Evolutionary conservation across 2,888 invertebrate genomes (phyloP).

Genomic region (Bedellia somnulentella): DNA sequence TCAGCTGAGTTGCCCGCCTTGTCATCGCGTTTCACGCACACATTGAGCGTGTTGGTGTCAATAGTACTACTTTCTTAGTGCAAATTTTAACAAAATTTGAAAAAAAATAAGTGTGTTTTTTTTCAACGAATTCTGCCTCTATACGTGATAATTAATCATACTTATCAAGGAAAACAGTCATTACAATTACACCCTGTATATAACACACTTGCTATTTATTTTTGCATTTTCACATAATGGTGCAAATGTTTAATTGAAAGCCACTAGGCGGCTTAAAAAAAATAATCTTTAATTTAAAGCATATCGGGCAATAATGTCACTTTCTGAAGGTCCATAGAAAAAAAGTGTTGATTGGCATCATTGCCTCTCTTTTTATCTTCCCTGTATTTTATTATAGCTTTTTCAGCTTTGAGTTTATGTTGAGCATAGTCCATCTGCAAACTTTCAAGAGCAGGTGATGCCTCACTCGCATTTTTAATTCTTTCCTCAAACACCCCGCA

Average conservation of each 20-base stretch:
- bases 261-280: conserved; percentile 9
- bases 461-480: conserved; percentile 2
- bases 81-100: no score
- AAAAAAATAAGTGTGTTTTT: no score
- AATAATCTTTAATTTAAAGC: conserved; percentile 9
- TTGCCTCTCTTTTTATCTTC: conserved; percentile 5
- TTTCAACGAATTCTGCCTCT: no score
- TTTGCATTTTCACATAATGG: conserved; percentile 8
- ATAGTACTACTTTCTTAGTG: no score
- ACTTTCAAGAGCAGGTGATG: background rate
- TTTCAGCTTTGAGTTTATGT: conserved; percentile 7
- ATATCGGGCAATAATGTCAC: conserved; percentile 8
- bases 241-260: conserved; percentile 11
- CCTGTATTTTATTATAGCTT: conserved; percentile 8
- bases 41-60: no score
- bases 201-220: conserved; percentile 9
- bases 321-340: background rate
- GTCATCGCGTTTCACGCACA: no score
- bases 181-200: no score
- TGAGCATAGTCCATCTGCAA: conserved; percentile 4
- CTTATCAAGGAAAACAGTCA: no score
- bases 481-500: conserved; percentile 8
- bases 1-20: no score
- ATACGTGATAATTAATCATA: no score
- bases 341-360: conserved; percentile 4